Conservation (phyloP, 2,888 invertebrate species). For the Alloscopus bannaensis region DNA sequence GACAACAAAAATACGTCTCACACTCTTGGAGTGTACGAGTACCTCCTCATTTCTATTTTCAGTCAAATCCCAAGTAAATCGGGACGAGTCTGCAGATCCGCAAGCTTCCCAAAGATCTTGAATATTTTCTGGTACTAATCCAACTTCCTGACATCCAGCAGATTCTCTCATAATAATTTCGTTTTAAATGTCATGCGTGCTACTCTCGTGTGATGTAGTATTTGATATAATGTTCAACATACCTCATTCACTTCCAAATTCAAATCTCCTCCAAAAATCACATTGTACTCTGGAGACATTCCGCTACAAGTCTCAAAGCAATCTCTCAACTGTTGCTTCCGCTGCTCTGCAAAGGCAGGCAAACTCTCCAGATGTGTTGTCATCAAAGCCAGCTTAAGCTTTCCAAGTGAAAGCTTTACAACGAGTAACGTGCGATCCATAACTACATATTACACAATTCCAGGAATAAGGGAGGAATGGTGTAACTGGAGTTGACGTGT, state of each 20-base stretch:
- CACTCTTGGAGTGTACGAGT: not conserved
- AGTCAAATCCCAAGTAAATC: constrained; percentile 79
- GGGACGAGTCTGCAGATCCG: constrained; percentile 77
- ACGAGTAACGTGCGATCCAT: constrained; percentile 78
- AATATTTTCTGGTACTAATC: constrained; percentile 76
- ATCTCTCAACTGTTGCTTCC: constrained; percentile 76
- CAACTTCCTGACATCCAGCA: constrained; percentile 68
- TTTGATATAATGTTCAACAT: not conserved
- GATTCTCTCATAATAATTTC: not conserved
- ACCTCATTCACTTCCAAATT: constrained; percentile 80
- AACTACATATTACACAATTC: constrained; percentile 20
- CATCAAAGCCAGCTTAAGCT: constrained; percentile 76
- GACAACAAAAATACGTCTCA: too few relatives aligned
- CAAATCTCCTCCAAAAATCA: constrained; percentile 80
- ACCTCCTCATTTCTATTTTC: constrained; percentile 78
- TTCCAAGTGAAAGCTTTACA: constrained; percentile 75
- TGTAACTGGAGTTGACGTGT: too few relatives aligned
- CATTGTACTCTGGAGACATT: constrained; percentile 73
- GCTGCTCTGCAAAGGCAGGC: constrained; percentile 75
- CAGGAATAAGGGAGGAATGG: not conserved
- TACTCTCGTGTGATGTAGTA: too few relatives aligned
- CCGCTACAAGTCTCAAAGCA: constrained; percentile 74
- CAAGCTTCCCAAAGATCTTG: constrained; percentile 78
- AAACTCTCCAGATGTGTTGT: constrained; percentile 81
- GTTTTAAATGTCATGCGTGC: too few relatives aligned